Conservation (phyloP, 2,888 invertebrate genomes). For the Sericinus montela region DNA sequence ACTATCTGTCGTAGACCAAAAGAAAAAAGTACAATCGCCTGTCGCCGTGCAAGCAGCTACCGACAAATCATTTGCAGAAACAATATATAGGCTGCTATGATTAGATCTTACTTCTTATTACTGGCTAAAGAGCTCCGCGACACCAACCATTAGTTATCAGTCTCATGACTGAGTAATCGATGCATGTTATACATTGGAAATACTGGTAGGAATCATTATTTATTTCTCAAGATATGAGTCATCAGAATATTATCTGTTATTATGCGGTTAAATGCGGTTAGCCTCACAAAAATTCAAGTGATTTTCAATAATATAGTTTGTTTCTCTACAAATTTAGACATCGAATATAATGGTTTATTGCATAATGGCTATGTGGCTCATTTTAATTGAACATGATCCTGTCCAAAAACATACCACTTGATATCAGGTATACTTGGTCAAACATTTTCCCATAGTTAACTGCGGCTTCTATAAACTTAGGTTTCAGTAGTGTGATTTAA, state of each 20-base stretch:
- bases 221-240: constrained; percentile 1
- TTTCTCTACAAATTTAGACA: no score
- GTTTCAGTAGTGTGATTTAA: no score
- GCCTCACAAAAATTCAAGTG: no score
- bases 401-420: no score
- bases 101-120: constrained; percentile 17
- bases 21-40: constrained; percentile 7
- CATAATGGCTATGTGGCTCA: no score
- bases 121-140: constrained; percentile 18
- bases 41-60: constrained; percentile 12
- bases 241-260: neutral
- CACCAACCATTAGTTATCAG: constrained; percentile 15
- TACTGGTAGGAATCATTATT: constrained; percentile 7
- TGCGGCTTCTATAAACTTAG: no score
- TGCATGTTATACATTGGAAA: constrained; percentile 6
- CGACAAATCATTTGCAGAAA: constrained; percentile 16
- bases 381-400: no score
- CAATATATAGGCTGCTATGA: constrained; percentile 11
- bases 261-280: no score
- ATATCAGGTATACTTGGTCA: no score
- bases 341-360: no score
- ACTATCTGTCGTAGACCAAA: neutral
- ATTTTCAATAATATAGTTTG: no score
- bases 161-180: constrained; percentile 15
- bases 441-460: no score